Evolutionary conservation across 2,113 vertebrate genomes (phyloP), one percentile per base, ranked within the genome.

Genomic region (Rissa tridactyla): DNA sequence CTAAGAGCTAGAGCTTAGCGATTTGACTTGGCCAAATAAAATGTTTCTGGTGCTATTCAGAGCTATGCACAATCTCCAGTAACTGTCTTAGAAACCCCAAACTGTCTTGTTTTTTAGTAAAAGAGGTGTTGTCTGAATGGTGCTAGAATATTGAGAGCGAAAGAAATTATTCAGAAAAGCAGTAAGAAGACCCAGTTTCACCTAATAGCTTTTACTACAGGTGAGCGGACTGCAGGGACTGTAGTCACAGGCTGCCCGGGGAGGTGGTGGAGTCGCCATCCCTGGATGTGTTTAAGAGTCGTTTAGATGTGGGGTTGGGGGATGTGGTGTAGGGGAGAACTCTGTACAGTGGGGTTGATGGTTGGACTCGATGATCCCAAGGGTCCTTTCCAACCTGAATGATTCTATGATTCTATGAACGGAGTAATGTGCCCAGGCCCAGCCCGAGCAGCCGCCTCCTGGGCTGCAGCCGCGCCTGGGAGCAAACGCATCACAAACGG

Each of bases 371-470:
- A 38, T 38, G 38, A 38, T 38, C 38, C 38, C 38, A 38, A 9
- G 38, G 38, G 38, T 38, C 38, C 38, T 38, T 38, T 38, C 38
- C 38, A 38, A 38, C 38, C 38, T 38, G 38, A 38, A 38, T 38
- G 38, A 38, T 38, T 38, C 38, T 38, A 38, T 38, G 38, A 38
- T 38, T 38, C 38, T 38, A 38, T 38, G 38, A 54, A 20, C 5
- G 26, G 46, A 76, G 54, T 52, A 42, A 72, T 15, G 42, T 65
- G 15, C 0, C 0, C 3, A 14, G 62, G 7, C 70, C 42, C 17
- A 21, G 13, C 38, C 81, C 15, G 23, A 55, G 88, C 36, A 83
- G 21, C 19, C 0, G 0, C 16, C 13, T 55, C 13, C 21, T 18
- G 57, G 13, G 70, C 55, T 77, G 30, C 16, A 36, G 44, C 15